phyloP scores from a whole-genome alignment of 2,797 vertebrate genomes.

The Microhierax caerulescens region DNA sequence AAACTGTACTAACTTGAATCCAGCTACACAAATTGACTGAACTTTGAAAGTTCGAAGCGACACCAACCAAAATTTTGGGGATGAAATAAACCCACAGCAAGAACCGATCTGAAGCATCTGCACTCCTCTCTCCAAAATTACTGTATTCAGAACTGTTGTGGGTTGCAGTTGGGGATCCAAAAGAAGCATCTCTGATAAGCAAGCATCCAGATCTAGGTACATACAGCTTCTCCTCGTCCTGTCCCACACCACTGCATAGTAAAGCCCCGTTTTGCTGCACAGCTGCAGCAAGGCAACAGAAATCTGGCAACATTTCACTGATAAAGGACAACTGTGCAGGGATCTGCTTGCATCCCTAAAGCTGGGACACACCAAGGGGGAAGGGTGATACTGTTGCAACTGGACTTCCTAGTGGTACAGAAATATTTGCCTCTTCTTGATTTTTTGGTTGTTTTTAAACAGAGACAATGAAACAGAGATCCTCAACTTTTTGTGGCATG shows the following conservation, averaged over 20 bases:
- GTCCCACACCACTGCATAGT: not conserved
- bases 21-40: accelerated
- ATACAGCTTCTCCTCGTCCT: not conserved
- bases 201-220: not conserved
- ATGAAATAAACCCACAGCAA: not conserved
- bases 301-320: not conserved
- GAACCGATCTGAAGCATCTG: not conserved
- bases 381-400: not conserved
- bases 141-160: not conserved
- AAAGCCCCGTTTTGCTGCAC: not conserved
- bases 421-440: not conserved
- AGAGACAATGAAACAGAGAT: not conserved
- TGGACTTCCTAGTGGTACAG: not conserved
- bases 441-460: not conserved
- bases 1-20: not conserved
- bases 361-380: not conserved
- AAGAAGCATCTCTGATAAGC: not conserved
- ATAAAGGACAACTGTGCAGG: not conserved
- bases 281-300: not conserved
- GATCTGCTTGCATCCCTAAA: not conserved
- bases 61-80: not conserved
- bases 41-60: not conserved
- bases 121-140: not conserved
- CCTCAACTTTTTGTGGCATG: not conserved
- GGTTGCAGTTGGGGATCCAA: not conserved